phyloP scores from a whole-genome alignment of 2,113 vertebrate species.

The Oreochromis tanganicae region DNA sequence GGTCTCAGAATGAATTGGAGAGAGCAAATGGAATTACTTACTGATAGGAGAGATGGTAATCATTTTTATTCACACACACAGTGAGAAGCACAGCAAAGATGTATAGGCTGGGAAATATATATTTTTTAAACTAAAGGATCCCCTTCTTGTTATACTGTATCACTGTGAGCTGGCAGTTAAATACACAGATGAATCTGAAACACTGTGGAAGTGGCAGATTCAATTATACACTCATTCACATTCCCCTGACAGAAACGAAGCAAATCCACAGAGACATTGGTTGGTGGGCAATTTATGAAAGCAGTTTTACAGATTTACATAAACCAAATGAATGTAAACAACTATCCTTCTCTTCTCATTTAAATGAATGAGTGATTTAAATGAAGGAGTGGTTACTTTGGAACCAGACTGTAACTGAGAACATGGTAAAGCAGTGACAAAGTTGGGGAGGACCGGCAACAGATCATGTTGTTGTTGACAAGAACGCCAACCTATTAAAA shows the following conservation, averaged over 20 bases:
- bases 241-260: conserved; percentile 37
- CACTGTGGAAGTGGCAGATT: conserved; percentile 37
- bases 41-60: conserved; percentile 66
- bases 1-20: conserved; percentile 56
- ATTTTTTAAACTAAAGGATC: conserved; percentile 38
- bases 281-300: conserved; percentile 35
- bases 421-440: not conserved
- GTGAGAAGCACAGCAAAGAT: conserved; percentile 20
- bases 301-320: conserved; percentile 40
- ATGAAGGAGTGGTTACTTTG: not conserved
- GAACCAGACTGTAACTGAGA: not conserved
- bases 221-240: conserved; percentile 49
- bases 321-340: conserved; percentile 41
- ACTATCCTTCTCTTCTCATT: conserved; percentile 15
- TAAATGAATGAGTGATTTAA: conserved; percentile 24
- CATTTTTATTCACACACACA: conserved; percentile 60
- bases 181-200: conserved; percentile 47
- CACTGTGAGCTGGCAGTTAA: conserved; percentile 26
- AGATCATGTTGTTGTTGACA: not conserved
- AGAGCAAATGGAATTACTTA: conserved; percentile 69
- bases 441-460: not conserved
- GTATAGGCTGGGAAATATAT: conserved; percentile 27
- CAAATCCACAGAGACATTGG: conserved; percentile 32
- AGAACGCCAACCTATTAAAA: not conserved
- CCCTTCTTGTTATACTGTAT: conserved; percentile 27